These are phyloP conservation scores for Schizothorax lantsangensis DNA, from an alignment of 2,797 vertebrate genomes.

Conservation along the genomic window DNA sequence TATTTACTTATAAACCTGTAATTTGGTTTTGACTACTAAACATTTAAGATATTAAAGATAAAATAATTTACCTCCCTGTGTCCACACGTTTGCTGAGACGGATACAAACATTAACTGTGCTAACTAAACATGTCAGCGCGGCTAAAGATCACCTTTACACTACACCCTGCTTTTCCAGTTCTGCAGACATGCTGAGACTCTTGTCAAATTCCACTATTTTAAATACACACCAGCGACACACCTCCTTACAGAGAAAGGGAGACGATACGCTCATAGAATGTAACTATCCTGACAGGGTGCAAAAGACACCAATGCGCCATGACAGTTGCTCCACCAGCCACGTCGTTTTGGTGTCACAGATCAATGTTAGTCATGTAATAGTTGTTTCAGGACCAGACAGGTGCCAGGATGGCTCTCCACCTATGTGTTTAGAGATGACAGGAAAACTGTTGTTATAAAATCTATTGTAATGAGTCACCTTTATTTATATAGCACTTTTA, in stretches of 20 bases:
- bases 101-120: neutral
- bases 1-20: neutral
- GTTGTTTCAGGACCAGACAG: constrained; percentile 12
- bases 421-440: constrained; percentile 10
- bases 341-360: neutral
- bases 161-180: constrained; percentile 16
- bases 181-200: constrained; percentile 19
- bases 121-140: neutral
- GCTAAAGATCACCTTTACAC: neutral
- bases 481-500: no score
- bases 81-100: neutral
- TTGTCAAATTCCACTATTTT: neutral
- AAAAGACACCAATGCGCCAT: neutral
- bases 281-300: neutral
- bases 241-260: neutral
- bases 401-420: neutral
- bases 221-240: neutral
- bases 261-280: neutral
- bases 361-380: constrained; percentile 8
- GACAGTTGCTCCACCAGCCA: constrained; percentile 5
- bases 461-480: neutral
- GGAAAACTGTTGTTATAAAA: neutral
- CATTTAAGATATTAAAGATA: neutral
- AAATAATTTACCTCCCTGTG: constrained; percentile 4
- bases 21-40: neutral